A percentile compares a stretch with the other conserved stretches of the same genome.
Conservation (phyloP, 2,888 invertebrate genomes). For the Drosophila ezoana region DNA sequence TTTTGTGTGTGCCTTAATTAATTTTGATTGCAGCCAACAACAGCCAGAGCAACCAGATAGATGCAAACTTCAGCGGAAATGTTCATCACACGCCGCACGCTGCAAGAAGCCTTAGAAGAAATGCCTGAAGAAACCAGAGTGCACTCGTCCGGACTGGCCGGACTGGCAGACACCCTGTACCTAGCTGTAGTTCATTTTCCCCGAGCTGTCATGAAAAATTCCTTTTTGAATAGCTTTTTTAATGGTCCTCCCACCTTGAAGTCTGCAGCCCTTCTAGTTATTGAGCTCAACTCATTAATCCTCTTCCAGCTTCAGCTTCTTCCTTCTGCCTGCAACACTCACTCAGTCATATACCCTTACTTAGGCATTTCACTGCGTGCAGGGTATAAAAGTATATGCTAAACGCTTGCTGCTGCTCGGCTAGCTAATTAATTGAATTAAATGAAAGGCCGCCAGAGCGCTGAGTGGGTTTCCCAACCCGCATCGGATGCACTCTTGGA, state of each 20-base stretch:
- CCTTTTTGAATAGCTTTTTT: no score
- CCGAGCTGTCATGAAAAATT: no score
- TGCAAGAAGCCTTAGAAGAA: constrained; percentile 17
- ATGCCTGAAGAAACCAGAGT: constrained; percentile 2
- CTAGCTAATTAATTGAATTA: constrained; percentile 74
- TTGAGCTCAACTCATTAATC: no score
- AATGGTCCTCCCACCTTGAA: no score
- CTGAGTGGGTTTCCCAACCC: constrained; percentile 16
- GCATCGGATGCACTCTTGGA: constrained; percentile 41
- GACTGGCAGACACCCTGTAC: not conserved
- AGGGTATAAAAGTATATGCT: constrained; percentile 14
- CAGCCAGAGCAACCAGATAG: constrained; percentile 18
- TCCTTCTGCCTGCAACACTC: not conserved
- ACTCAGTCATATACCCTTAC: not conserved
- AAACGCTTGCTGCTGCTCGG: constrained; percentile 37
- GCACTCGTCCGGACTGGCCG: not conserved
- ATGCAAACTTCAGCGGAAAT: constrained; percentile 64
- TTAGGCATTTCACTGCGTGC: not conserved
- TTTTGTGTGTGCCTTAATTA: constrained; percentile 70
- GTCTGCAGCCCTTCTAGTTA: no score
- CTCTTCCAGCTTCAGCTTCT: not conserved
- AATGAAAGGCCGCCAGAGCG: constrained; percentile 56
- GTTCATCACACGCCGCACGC: constrained; percentile 68
- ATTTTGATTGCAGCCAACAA: constrained; percentile 69
- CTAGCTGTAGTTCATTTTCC: no score